These are phyloP conservation scores for Gallinago solitaria DNA, from an alignment of 2,797 vertebrate species.

Conservation along the genomic window DNA sequence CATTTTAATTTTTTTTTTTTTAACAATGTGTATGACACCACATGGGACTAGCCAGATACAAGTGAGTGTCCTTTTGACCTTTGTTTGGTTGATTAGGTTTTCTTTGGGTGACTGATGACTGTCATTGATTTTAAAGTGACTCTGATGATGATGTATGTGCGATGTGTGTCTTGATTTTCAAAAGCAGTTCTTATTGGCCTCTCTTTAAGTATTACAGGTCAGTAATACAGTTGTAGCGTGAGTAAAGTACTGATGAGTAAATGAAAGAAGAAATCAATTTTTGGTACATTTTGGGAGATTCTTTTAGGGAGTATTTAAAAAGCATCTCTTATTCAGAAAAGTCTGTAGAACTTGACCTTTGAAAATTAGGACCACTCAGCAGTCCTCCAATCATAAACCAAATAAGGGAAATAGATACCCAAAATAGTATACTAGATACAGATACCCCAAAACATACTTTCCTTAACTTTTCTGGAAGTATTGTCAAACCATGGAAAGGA, in stretches of 20 bases:
- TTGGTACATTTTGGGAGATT: neutral
- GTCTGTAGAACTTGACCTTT: neutral
- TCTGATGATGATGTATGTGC: constrained; percentile 5
- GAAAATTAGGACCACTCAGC: neutral
- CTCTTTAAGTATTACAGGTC: neutral
- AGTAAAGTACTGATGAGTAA: neutral
- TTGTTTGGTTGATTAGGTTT: constrained; percentile 20
- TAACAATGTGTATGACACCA: neutral
- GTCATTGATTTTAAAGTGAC: constrained; percentile 22
- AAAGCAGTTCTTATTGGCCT: neutral
- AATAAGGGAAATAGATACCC: neutral
- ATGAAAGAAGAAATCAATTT: neutral
- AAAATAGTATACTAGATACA: neutral
- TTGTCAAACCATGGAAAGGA: fast-evolving
- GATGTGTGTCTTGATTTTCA: constrained; percentile 3
- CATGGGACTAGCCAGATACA: neutral
- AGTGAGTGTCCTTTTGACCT: neutral
- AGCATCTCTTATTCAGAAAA: neutral
- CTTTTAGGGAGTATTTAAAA: neutral
- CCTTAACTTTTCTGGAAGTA: neutral
- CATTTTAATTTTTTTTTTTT: neutral
- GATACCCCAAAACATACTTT: no score
- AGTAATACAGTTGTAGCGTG: neutral
- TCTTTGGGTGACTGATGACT: constrained; percentile 11
- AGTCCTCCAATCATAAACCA: fast-evolving